Base-by-base conservation (phyloP, 2,113 vertebrate genomes). In the Silurus glanis region DNA sequence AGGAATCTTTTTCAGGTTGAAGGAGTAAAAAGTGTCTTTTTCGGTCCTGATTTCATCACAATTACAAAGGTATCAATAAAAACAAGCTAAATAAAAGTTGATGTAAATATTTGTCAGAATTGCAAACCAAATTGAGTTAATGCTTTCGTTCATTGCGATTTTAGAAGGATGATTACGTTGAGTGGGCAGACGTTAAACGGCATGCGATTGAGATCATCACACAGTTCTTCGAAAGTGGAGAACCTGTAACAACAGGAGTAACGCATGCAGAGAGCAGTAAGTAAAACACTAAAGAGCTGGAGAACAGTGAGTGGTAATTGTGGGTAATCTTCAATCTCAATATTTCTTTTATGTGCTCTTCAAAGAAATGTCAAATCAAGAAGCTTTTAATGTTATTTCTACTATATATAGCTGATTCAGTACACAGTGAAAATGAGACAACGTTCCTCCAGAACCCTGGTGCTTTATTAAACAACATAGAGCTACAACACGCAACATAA, bases 21-120 rank as follows among this genome's bases (percentile, higher is more conserved):
- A 86, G 95, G 95, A 62, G 94, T 96, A 17, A 95, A 95, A 90
- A 95, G 95, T 93, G 95, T 96, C 61, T 96, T 96, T 89, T 95
- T 95, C 89, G 95, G 95, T 16, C 95, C 95, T 2, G 95, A 96
- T 90, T 96, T 96, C 84, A 95, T 96, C 82, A 96, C 95, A 47
- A 86, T 96, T 81, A 96, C 95, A 10, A 96, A 95, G 94, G 95
- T 95, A 93, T 85, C 4, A n/a, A 61, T 58, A 45, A 12, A 14
- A 4, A 0, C 37, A 37, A 37, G 37, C 37, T 37, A 37, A 37
- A 37, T 2, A 37, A 58, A 14, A 53, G 14, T 28, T 76, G 17
- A 37, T 76, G 16, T 66, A 53, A 19, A 37, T 61, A 51, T 83
- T 16, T 76, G 28, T 75, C 5, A 8, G 16, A 47, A 23, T 12